Base-by-base conservation (phyloP, 1,140 invertebrate genomes). In the Neodiprion virginianus region DNA sequence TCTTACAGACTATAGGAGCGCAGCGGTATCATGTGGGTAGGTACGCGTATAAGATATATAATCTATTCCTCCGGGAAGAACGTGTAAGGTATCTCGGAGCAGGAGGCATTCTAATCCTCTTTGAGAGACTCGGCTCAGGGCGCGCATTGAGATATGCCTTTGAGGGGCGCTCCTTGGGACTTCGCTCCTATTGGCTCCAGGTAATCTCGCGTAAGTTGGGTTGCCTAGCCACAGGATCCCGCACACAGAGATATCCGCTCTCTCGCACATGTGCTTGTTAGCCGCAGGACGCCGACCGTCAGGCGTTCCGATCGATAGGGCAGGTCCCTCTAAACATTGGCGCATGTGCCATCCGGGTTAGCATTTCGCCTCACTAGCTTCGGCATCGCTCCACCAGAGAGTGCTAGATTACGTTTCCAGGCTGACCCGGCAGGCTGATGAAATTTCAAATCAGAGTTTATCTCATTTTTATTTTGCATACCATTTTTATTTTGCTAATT, bases 41-140 rank as follows among this genome's bases (percentile, higher is more conserved):
- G 28, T 40, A 40, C 5, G 28, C 1, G 28, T 40, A 40, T 40
- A 40, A 40, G 28, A 40, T 40, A 40, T 40, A 40, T 40, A 40
- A 8, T n/a, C 28, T 9, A 1, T 71, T 72, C 21, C 47, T 67
- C 74, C 71, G 68, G 69, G 21, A 61, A 73, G n/a, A 12, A 71
- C 12, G 61, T 72, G 53, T 78, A 61, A 17, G 53, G 80, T 84
- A 85, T 84, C 79, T 77, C 71, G 76, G 80, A 85, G 83, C 82
- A 85, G 82, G 82, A 83, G 79, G 79, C 84, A 81, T 79, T 87
- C 81, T 87, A 86, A 88, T 88, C 86, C 85, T 83, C 86, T 88
- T 88, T 86, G 86, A 86, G 84, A 86, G 80, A 82, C 79, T 80
- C 80, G 79, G 80, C 83, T 83, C 84, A 84, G 83, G 81, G 80